A percentile compares a stretch with the other conserved stretches of the same genome.
Conservation (phyloP, 2,113 vertebrate species). For the Platichthys stellatus region DNA sequence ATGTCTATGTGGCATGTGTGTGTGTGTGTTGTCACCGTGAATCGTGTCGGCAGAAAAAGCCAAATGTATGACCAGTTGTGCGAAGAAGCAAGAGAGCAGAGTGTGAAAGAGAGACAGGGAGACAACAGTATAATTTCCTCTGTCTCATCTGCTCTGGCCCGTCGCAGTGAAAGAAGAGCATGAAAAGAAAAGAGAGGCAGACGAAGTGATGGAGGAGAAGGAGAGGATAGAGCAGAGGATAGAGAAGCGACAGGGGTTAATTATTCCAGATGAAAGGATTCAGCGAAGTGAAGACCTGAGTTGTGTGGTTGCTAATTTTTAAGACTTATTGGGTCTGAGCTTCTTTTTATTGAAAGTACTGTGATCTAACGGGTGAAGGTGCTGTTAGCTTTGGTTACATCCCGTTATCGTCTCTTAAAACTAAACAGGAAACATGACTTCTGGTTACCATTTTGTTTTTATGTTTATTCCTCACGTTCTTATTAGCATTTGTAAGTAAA, state of each 20-base stretch:
- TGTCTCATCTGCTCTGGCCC: constrained; percentile 47
- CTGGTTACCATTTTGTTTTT: too few relatives aligned
- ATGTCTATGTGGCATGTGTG: neutral
- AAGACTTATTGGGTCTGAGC: too few relatives aligned
- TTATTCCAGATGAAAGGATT: constrained; percentile 72
- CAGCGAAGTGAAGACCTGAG: constrained; percentile 18
- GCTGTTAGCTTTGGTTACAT: too few relatives aligned
- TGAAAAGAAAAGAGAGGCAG: constrained; percentile 46
- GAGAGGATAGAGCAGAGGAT: constrained; percentile 12
- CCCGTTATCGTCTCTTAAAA: too few relatives aligned
- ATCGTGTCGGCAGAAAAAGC: constrained; percentile 48
- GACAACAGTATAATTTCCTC: constrained; percentile 72
- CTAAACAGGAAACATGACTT: too few relatives aligned
- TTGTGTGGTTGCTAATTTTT: constrained; percentile 16
- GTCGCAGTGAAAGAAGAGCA: constrained; percentile 18
- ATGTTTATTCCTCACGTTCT: too few relatives aligned
- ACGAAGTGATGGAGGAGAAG: constrained; percentile 35
- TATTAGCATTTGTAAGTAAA: too few relatives aligned
- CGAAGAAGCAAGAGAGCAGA: constrained; percentile 39
- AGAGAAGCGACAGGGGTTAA: constrained; percentile 51
- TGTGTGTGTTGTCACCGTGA: constrained; percentile 35
- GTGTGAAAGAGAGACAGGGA: constrained; percentile 34
- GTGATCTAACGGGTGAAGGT: too few relatives aligned
- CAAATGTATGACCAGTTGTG: constrained; percentile 32
- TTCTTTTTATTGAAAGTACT: neutral